These are phyloP conservation scores for Nomada flava DNA, from an alignment of 2,888 invertebrate genomes.

Conservation along the genomic window DNA sequence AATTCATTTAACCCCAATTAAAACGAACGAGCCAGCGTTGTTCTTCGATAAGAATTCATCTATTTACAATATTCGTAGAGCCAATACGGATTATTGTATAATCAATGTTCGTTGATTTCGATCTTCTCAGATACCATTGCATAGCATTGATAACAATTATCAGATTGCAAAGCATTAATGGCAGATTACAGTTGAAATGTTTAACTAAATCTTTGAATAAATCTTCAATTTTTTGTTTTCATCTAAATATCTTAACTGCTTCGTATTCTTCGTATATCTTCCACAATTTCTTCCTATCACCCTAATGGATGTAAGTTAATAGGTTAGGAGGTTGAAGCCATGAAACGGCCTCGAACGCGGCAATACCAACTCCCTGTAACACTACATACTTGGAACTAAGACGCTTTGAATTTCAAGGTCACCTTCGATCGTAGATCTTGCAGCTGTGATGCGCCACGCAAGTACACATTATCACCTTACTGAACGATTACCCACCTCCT, in stretches of 20 bases:
- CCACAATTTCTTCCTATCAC: background rate
- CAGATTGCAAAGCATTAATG: too few species aligned
- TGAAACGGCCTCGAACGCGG: background rate
- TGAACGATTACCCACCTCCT: slow-evolving; percentile 11
- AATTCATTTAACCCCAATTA: slow-evolving; percentile 22
- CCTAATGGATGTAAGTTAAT: background rate
- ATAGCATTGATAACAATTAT: background rate
- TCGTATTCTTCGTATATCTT: background rate
- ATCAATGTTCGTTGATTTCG: background rate
- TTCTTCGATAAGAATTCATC: background rate
- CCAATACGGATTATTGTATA: background rate
- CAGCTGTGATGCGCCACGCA: slow-evolving; percentile 14
- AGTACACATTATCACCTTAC: slow-evolving; percentile 38
- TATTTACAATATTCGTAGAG: background rate
- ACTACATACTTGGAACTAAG: background rate
- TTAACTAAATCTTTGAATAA: background rate
- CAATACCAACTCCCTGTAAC: background rate
- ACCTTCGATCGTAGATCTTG: slow-evolving; percentile 3
- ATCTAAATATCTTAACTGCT: background rate
- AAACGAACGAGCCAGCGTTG: background rate
- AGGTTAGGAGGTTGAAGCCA: slow-evolving; percentile 1
- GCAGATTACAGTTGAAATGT: background rate
- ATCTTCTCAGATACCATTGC: background rate
- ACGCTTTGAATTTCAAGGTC: slow-evolving; percentile 61
- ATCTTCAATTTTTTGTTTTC: background rate